These are phyloP conservation scores for Apodemus agrarius DNA, from an alignment of 2,797 vertebrate genomes.

Conservation along the genomic window DNA sequence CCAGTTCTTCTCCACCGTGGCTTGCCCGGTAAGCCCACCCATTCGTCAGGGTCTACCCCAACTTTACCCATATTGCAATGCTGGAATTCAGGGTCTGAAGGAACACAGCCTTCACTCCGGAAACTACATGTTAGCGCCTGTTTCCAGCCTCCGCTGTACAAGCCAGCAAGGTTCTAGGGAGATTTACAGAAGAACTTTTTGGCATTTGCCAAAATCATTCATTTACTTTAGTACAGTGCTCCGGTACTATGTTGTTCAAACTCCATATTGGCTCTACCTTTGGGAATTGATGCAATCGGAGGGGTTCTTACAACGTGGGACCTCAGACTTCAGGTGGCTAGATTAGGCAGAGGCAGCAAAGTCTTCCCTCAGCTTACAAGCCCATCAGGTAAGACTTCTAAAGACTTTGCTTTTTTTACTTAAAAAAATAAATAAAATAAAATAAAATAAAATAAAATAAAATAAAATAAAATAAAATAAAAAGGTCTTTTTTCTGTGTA, in stretches of 20 bases:
- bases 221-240: background rate
- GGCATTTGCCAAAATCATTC: background rate
- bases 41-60: background rate
- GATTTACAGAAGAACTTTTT: background rate
- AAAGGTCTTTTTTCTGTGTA: background rate
- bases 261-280: background rate
- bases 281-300: background rate
- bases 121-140: background rate
- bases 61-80: background rate
- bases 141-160: background rate
- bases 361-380: background rate
- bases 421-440: no score
- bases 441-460: no score
- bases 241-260: background rate
- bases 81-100: background rate
- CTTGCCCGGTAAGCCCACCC: background rate
- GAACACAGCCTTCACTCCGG: background rate
- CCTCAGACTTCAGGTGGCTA: background rate
- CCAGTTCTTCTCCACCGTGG: background rate
- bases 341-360: background rate
- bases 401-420: background rate
- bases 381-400: background rate
- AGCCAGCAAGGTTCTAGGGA: background rate
- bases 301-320: background rate
- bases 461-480: no score